Base-by-base conservation (phyloP, 2,113 vertebrate genomes). In the Cyprinodon brontotheroides region DNA sequence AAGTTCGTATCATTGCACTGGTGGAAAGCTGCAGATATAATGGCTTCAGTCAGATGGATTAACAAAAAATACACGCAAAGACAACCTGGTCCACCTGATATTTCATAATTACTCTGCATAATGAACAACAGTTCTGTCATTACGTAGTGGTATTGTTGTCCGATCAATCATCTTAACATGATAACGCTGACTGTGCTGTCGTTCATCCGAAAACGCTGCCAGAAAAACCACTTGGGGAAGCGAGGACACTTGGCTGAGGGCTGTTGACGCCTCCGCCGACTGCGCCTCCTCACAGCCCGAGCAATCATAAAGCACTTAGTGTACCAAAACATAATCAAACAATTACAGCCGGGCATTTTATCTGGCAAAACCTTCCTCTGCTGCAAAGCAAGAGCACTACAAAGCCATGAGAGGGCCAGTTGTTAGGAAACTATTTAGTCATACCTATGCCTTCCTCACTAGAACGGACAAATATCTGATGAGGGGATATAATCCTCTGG, bases 291-390 rank as follows among this genome's bases (percentile, higher is more conserved):
- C 79, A 40, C 48, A 78, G 78, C 81, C 76, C 65, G 66, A 53
- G 88, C 82, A 86, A 77, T 89, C 83, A 72, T 77, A 61, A 70
- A 80, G 85, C 82, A 91, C 90, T 90, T 70, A 74, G 65, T 87
- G 84, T 85, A 80, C 84, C 80, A 53, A 83, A 67, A 84, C 70
- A 88, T 86, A 84, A 82, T 72, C 64, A 3, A 50, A 39, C 2
- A 50, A 50, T 72, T 61, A 36, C n/a, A 78, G 1, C 68, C 37
- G 40, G 72, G n/a, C 61, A 59, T 53, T 38, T n/a, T 5, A 15
- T 72, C 62, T 84, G 80, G 74, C 60, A 68, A 61, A 60, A 61
- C 37, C 14, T 72, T 72, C 22, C 39, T 13, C 15, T 43, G 36
- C 12, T 0, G 20, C 36, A 63, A 67, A 74, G 48, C 37, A 38